Evolutionary conservation across 2,888 invertebrate species (phyloP).

Genomic region (Aromia moschata): DNA sequence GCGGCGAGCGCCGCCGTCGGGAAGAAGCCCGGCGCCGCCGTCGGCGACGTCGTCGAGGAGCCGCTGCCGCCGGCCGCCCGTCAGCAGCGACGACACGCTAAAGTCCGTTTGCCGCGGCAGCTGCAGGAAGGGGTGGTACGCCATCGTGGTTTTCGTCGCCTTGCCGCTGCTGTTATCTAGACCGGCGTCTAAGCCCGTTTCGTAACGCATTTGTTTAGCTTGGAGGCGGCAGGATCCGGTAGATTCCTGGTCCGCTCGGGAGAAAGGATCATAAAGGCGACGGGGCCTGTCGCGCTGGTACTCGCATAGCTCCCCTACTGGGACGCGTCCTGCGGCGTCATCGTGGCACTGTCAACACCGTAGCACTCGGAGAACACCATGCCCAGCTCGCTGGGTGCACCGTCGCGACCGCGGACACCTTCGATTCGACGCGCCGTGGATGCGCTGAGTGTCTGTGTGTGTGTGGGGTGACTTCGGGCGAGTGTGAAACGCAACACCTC

Average conservation of each 20-base stretch:
- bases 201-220: slow-evolving; percentile 64
- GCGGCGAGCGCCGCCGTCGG: slow-evolving; percentile 73
- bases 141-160: slow-evolving; percentile 73
- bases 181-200: slow-evolving; percentile 65
- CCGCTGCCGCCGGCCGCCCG: slow-evolving; percentile 73
- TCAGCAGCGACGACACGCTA: slow-evolving; percentile 90
- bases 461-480: slow-evolving; percentile 35
- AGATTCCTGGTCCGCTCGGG: slow-evolving; percentile 52
- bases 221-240: slow-evolving; percentile 48
- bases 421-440: slow-evolving; percentile 26
- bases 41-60: slow-evolving; percentile 59
- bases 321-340: not conserved
- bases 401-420: slow-evolving; percentile 13
- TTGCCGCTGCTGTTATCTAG: slow-evolving; percentile 57
- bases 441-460: slow-evolving; percentile 26
- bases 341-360: slow-evolving; percentile 9
- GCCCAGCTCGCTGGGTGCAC: slow-evolving; percentile 5
- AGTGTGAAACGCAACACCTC: slow-evolving; percentile 62
- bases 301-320: not conserved
- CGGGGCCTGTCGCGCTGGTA: not conserved
- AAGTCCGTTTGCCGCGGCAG: slow-evolving; percentile 92
- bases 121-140: slow-evolving; percentile 87
- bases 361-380: slow-evolving; percentile 17
- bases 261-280: slow-evolving; percentile 45
- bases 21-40: slow-evolving; percentile 67